Base-by-base conservation (phyloP, 2,797 vertebrate genomes). In the Phaenicophaeus curvirostris region DNA sequence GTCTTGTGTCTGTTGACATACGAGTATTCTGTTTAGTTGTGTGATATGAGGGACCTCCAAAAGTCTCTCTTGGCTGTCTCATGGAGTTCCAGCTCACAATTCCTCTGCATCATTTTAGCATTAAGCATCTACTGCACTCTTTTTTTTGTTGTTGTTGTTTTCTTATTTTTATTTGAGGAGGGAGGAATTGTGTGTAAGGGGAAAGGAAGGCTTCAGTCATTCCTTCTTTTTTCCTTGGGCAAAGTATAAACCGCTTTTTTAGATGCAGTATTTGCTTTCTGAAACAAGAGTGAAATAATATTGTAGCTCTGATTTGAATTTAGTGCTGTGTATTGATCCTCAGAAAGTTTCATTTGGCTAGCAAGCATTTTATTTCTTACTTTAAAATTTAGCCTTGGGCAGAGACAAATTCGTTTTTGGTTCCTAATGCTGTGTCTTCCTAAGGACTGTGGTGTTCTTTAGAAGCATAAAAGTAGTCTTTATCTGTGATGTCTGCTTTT, bases 141-240 rank as follows among this genome's bases (percentile, higher is more conserved):
- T 20, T 44, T 44, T 3, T 10, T 42, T 23, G 42, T 33, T 28
- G 15, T 28, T 5, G 35, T 15, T 7, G 13, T 19, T 15, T n/a
- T 9, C 18, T 21, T 20, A 4, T 20, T 27, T 30, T n/a, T 42
- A 44, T 30, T 37, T 21, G 13, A 42, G 37, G 17, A 65, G 20
- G 50, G 24, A 85, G 61, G 65, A 77, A 63, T 8, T 51, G 23
- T 87, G 51, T 68, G 14, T 77, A 48, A 91, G 83, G 41, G 41
- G 41, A 93, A 74, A 81, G 83, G 69, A 93, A 68, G 28, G 75
- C 80, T 86, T 86, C 81, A 67, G 44, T 72, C 85, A 65, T 88
- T 94, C 77, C 17, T 50, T 66, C 57, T 84, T 93, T 78, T 13
- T 96, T 54, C 54, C 20, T 69, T 39, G 69, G 62, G 59, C 78